Evolutionary conservation across 2,888 invertebrate genomes (phyloP).

Genomic region (Cheilosia soror): DNA sequence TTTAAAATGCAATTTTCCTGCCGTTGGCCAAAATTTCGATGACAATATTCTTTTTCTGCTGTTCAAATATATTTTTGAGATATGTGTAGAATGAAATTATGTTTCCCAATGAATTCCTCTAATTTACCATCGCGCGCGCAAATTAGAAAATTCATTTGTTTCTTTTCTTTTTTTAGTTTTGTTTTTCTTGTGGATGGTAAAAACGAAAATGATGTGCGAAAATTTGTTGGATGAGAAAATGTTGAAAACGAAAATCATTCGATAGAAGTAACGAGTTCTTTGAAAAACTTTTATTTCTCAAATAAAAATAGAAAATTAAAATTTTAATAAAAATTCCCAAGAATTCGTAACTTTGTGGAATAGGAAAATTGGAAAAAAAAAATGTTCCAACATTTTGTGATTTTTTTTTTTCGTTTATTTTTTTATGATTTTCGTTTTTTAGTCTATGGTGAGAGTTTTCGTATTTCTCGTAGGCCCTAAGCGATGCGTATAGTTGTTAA

Average conservation of each 20-base stretch:
- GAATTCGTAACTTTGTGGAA: conserved; percentile 59
- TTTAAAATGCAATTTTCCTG: conserved; percentile 24
- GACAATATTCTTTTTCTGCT: background rate
- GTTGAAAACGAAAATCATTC: conserved; percentile 67
- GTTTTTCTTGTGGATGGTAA: conserved; percentile 32
- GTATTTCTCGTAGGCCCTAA: conserved; percentile 6
- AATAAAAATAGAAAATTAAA: conserved; percentile 32
- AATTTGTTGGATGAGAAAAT: conserved; percentile 15
- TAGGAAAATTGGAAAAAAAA: background rate
- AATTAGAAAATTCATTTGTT: conserved; percentile 81
- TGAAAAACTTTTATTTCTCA: conserved; percentile 68
- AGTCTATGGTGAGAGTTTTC: conserved; percentile 11
- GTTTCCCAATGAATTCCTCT: conserved; percentile 80
- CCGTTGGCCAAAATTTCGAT: conserved; percentile 3
- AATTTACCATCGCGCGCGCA: conserved; percentile 81
- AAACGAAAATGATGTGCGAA: conserved; percentile 34
- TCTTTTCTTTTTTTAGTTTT: conserved; percentile 25
- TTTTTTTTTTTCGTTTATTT: conserved; percentile 7
- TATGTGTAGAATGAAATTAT: background rate
- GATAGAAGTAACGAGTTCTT: conserved; percentile 61
- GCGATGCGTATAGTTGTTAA: conserved; percentile 24
- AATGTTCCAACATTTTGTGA: background rate
- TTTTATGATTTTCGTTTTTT: conserved; percentile 63
- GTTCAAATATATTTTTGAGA: conserved; percentile 1
- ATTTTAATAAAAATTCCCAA: conserved; percentile 71